Base-by-base conservation (phyloP, 2,797 vertebrate species). In the Fistularia commersonii region DNA sequence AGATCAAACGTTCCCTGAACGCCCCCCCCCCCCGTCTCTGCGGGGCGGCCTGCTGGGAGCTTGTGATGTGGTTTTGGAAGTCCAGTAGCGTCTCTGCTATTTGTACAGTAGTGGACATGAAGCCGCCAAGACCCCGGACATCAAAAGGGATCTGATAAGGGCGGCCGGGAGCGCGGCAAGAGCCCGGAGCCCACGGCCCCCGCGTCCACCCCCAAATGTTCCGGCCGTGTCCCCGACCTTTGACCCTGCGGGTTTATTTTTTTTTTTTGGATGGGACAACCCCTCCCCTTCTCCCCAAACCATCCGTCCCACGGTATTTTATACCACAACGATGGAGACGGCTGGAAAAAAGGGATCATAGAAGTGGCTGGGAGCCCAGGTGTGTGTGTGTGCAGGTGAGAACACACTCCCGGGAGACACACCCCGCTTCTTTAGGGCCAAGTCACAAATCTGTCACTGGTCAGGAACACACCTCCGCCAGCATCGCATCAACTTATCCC, bases 61-160 rank as follows among this genome's bases (percentile, higher is more conserved):
- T 77, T 83, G 40, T 82, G 80, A 87, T 87, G 83, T 88, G 83
- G 84, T 82, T 86, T 80, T 62, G 76, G 75, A 79, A 66, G 81
- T 75, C 80, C 81, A 82, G 79, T 84, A 80, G 80, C 45, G 66
- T 69, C 71, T 83, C 81, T 85, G 86, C 72, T 83, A 75, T 87
- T 83, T 77, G 76, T 80, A 77, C 73, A 81, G 77, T 71, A 69
- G 77, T 76, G 80, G 80, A 80, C 82, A 66, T 10, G 60, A 75
- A 64, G 64, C 69, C 54, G 62, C 31, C 14, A 66, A 69, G 48
- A 60, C n/a, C 58, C 71, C 51, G 57, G 75, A 84, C 80, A 76
- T 84, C 81, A 85, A 79, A 87, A 74, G 37, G 46, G 15, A 61
- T 72, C 61, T 60, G 75, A 82, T 68, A 69, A 66, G n/a, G 82